These are phyloP conservation scores for Chionomys nivalis DNA, from an alignment of 2,113 vertebrate species.

Conservation along the genomic window DNA sequence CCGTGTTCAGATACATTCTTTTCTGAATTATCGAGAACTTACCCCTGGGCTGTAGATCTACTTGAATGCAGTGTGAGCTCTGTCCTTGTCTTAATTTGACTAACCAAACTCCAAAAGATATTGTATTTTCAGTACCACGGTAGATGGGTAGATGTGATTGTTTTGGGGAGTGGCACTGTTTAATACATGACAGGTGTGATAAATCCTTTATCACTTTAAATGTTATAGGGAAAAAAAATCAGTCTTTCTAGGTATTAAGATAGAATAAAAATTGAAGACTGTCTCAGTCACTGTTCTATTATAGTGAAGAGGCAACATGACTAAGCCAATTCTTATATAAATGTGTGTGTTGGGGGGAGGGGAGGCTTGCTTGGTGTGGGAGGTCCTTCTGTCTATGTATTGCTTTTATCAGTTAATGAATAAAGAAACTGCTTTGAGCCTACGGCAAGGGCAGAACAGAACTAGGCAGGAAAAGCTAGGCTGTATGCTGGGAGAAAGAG, in stretches of 20 bases:
- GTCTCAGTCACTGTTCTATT: background rate
- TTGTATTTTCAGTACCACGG: background rate
- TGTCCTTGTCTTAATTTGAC: background rate
- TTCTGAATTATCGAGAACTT: background rate
- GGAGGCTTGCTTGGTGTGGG: too few species aligned
- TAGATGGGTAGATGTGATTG: background rate
- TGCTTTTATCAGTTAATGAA: too few species aligned
- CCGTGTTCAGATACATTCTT: background rate
- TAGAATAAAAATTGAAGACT: background rate
- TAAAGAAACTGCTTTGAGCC: too few species aligned
- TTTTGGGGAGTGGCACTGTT: background rate
- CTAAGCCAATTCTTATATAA: too few species aligned
- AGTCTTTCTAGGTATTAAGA: background rate
- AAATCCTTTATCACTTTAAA: background rate
- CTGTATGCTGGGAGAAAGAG: too few species aligned
- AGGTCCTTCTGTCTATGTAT: too few species aligned
- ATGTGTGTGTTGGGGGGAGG: background rate
- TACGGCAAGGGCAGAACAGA: too few species aligned
- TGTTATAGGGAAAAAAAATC: background rate
- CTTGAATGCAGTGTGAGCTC: background rate
- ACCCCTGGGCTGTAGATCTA: background rate
- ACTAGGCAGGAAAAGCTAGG: too few species aligned
- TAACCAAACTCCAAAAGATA: background rate
- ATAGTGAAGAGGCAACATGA: background rate
- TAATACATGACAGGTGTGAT: background rate